Evolutionary conservation across 2,113 vertebrate species (phyloP).

Genomic region (Pelmatolapia mariae): DNA sequence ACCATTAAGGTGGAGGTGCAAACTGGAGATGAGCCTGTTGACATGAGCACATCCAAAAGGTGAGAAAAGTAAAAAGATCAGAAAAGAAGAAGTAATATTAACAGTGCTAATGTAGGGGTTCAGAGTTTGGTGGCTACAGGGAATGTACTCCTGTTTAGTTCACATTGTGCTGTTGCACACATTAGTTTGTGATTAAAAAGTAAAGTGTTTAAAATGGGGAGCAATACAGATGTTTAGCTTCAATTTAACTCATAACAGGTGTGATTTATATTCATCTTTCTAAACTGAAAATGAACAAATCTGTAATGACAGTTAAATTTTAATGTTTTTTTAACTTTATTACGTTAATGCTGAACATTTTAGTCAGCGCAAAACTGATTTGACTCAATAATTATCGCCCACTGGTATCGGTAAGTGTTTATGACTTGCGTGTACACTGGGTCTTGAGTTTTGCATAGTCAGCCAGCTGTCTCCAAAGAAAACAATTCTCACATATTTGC

Average conservation of each 20-base stretch:
- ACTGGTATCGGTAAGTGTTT: background rate
- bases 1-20: conserved; percentile 84
- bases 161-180: background rate
- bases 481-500: background rate
- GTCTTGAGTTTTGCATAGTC: background rate
- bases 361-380: background rate
- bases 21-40: conserved; percentile 86
- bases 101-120: background rate
- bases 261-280: accelerated
- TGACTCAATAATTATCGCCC: background rate
- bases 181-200: background rate
- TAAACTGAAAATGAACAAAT: background rate
- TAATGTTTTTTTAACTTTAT: background rate
- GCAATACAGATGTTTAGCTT: background rate
- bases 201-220: background rate
- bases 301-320: background rate
- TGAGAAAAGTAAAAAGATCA: conserved; percentile 47
- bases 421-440: background rate
- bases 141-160: background rate
- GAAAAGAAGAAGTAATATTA: background rate
- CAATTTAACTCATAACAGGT: background rate
- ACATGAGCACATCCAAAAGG: conserved; percentile 96
- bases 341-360: background rate
- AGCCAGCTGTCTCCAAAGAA: background rate
- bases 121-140: background rate